Evolutionary conservation across 1,140 invertebrate genomes (phyloP), one percentile per base, ranked within the genome.

Genomic region (Drosophila kohkoa): DNA sequence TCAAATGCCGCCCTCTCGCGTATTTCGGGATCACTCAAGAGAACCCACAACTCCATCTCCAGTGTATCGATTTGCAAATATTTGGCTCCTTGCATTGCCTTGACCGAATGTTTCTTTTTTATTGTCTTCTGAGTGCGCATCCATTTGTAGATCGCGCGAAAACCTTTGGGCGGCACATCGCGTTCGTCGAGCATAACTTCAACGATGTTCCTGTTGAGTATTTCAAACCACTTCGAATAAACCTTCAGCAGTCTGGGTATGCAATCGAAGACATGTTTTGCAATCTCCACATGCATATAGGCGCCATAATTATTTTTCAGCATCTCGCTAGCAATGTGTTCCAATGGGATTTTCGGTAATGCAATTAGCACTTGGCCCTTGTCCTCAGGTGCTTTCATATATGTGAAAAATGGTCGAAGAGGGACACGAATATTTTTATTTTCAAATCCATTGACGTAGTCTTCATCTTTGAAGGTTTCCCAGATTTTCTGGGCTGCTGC

Each of bases 121-220:
- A 74, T 54, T 6, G 25, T 11, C 0, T 30, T n/a, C 1, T 38
- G 25, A 10, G 59, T 45, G 28, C 72, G 67, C 35, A 79, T 10
- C 79, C 79, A 81, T 0, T 46, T 10, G 20, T 81, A 81, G 15
- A 65, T 15, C 3, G 20, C 5, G 4, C 35, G 28, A 13, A 81
- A 81, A 0, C 60, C 77, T 0, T 7, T 0, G 6, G 13, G 41
- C 11, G 41, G 4, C 11, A 43, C 41, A 43, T 43, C n/a, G 41
- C 41, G 41, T 13, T 43, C 41, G 11, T 43, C 41, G 11, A 43
- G 41, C 41, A 13, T 43, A 2, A 43, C 5, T 4, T 13, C 5
- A 13, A 5, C 4, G 11, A 43, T 6, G 5, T 43, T 43, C 41
- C n/a, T 13, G 4, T 43, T n/a, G 11, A 13, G 41, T 13, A 0